Percentiles rank a stretch among this genome's conserved stretches.
Conservation (phyloP, 2,113 vertebrate species). For the Cyanoramphus novaezelandiae region DNA sequence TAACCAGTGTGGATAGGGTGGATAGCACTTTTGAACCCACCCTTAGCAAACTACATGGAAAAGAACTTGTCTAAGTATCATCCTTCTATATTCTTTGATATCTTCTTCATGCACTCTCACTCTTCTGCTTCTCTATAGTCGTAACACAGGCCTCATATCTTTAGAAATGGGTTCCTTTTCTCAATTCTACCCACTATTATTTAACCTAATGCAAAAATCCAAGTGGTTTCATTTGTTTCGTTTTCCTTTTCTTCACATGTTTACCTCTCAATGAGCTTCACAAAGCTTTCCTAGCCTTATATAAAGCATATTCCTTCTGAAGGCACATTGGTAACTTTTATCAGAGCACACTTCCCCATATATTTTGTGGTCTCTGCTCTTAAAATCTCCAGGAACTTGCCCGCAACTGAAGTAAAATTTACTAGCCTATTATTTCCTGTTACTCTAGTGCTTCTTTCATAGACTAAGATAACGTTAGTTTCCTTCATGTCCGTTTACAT, state of each 20-base stretch:
- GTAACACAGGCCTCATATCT: not conserved
- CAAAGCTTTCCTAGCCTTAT: not conserved
- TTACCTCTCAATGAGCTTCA: not conserved
- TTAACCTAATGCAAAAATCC: not conserved
- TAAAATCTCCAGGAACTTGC: not conserved
- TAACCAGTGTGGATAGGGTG: not conserved
- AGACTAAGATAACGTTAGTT: not conserved
- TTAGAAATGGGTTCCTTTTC: not conserved
- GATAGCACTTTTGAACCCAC: not conserved
- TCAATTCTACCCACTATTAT: not conserved
- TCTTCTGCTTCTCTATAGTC: not conserved
- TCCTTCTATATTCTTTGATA: not conserved
- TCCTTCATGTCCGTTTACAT: not conserved
- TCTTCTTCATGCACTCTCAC: not conserved
- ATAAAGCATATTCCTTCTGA: not conserved
- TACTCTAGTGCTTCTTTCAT: not conserved
- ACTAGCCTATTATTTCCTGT: not conserved
- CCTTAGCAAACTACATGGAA: not conserved
- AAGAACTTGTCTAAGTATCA: not conserved
- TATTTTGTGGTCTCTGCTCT: constrained; percentile 8
- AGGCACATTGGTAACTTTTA: not conserved
- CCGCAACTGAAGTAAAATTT: not conserved
- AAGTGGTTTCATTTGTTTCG: not conserved
- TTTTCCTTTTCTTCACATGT: not conserved
- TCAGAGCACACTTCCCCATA: not conserved